Percentiles rank a stretch among this genome's conserved stretches.
These are phyloP conservation scores for Sphinx pinastri DNA, from an alignment of 2,888 invertebrate genomes.

Conservation along the genomic window DNA sequence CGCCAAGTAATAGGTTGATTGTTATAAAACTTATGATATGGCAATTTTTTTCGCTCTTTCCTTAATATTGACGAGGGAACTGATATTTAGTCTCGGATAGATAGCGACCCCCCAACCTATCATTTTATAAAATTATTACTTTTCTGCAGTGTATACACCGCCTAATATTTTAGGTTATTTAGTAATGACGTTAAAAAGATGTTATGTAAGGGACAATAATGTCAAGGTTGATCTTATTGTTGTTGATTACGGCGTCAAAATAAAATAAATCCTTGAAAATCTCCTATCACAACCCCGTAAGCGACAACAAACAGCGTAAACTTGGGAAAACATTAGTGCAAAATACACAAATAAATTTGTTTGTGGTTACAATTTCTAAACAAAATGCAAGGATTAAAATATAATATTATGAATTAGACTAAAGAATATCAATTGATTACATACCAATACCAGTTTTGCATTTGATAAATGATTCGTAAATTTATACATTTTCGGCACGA, in stretches of 20 bases:
- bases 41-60: too few relatives aligned
- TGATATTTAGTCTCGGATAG: neutral
- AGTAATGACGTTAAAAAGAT: conserved; percentile 67
- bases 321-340: conserved; percentile 45
- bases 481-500: conserved; percentile 80
- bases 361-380: neutral
- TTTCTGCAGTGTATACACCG: conserved; percentile 38
- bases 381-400: neutral
- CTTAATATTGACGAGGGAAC: too few relatives aligned
- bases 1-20: too few relatives aligned
- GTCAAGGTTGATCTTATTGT: conserved; percentile 51
- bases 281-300: neutral
- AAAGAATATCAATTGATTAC: conserved; percentile 40
- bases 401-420: conserved; percentile 4
- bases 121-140: neutral
- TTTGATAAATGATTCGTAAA: conserved; percentile 73
- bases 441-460: conserved; percentile 73
- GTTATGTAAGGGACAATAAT: conserved; percentile 78
- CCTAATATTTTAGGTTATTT: conserved; percentile 66
- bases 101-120: neutral
- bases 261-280: neutral
- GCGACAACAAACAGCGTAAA: conserved; percentile 28
- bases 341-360: conserved; percentile 16
- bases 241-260: conserved; percentile 33
- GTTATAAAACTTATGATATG: too few relatives aligned